Conservation (phyloP, 1,140 invertebrate genomes). For the Arctopsyche grandis region DNA sequence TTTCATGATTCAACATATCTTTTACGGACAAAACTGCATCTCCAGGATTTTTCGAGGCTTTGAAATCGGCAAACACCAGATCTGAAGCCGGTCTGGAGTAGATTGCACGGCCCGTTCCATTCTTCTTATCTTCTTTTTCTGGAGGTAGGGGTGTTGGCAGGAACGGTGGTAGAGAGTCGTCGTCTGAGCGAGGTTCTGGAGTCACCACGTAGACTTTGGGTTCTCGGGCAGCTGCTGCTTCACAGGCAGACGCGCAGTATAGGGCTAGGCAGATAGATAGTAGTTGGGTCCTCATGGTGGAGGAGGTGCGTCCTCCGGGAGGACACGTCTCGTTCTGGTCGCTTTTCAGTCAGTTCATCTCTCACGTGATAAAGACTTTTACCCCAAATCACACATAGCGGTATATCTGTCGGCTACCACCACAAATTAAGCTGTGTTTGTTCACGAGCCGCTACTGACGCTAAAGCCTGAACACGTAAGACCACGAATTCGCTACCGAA, state of each 20-base stretch:
- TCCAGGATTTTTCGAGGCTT: constrained; percentile 30
- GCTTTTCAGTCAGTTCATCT: neutral
- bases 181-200: constrained; percentile 33
- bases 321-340: constrained; percentile 37
- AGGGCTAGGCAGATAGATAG: neutral
- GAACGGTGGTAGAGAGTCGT: constrained; percentile 26
- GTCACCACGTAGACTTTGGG: constrained; percentile 49
- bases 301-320: constrained; percentile 20
- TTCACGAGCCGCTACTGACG: constrained; percentile 42
- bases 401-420: constrained; percentile 34
- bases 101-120: neutral
- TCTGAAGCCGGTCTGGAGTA: constrained; percentile 38
- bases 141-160: constrained; percentile 48
- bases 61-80: constrained; percentile 51
- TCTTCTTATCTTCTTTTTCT: neutral
- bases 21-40: constrained; percentile 43
- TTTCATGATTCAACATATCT: constrained; percentile 50
- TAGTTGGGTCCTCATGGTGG: neutral
- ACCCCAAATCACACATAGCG: constrained; percentile 51
- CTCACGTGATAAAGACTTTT: constrained; percentile 40
- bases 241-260: constrained; percentile 28
- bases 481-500: too few relatives aligned
- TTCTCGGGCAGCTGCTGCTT: constrained; percentile 11
- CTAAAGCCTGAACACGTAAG: neutral
- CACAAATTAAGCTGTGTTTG: constrained; percentile 47